Base-by-base conservation (phyloP, 2,113 vertebrate genomes). In the Siniperca knerii region DNA sequence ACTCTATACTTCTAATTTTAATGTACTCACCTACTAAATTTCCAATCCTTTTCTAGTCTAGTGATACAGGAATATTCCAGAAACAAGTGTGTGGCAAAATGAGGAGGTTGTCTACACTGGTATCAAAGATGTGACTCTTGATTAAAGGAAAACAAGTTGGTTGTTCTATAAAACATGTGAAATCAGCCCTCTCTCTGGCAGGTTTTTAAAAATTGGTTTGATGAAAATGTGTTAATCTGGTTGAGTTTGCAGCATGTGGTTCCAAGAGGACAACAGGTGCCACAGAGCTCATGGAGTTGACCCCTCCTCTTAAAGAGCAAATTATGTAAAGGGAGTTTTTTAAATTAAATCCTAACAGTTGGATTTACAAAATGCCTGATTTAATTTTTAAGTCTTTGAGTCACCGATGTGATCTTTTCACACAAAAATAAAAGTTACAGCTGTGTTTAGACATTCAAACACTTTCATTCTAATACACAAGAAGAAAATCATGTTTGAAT, bases 251-350 rank as follows among this genome's bases (percentile, higher is more conserved):
- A 86, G 58, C 60, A 69, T 83, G 46, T 57, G 23, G 52, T 33
- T 33, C 10, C 50, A 70, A 68, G 65, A 4, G 35, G 81, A 80
- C 86, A 88, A 84, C 87, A 92, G 90, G 89, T 92, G 80, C 67
- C 76, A 44, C 25, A 52, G 6, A 55, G 67, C 44, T 29, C 25
- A 71, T 15, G 40, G 57, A 77, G 58, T 1, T 48, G 25, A 65
- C n/a, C 29, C 37, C 54, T 54, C 37, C 35, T 40, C 13, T 61
- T 21, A 16, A 40, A 52, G 20, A 64, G 6, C 1, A n/a, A 58
- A 40, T 61, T 18, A 50, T 57, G 44, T 64, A 2, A 18, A 21
- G 25, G 13, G 2, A 54, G 29, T 16, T 40, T 81, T 11, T 58
- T 67, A 1, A 2, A 65, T 42, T n/a, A 9, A 40, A 35, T 64